Percentiles rank a stretch among this genome's conserved stretches.
phyloP scores from a whole-genome alignment of 2,113 vertebrate species.

The Oreamnos americanus region DNA sequence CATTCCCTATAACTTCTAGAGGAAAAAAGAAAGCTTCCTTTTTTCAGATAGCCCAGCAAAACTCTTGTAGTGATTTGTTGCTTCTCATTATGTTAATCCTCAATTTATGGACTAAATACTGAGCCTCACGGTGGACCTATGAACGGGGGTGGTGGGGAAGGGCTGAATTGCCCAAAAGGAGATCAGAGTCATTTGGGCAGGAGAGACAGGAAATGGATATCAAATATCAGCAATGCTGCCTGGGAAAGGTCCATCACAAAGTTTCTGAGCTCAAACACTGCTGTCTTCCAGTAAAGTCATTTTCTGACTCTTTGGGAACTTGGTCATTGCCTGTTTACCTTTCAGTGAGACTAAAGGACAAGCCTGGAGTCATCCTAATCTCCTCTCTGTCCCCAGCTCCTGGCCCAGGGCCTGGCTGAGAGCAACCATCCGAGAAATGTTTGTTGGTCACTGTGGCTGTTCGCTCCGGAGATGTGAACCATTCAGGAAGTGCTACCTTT shows the following conservation, averaged over 20 bases:
- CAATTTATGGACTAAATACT: neutral
- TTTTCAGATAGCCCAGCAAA: neutral
- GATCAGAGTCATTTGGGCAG: neutral
- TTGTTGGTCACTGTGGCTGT: neutral
- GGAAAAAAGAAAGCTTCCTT: neutral
- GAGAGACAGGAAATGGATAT: neutral
- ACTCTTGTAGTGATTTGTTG: neutral
- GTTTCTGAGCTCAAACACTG: neutral
- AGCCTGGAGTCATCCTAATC: neutral
- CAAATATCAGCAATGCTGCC: neutral
- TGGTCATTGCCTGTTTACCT: neutral
- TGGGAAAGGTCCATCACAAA: neutral
- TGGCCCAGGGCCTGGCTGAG: neutral
- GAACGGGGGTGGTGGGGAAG: no score
- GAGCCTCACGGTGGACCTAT: neutral
- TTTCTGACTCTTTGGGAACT: neutral
- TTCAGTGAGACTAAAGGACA: neutral
- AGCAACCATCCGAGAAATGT: neutral
- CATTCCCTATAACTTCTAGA: neutral
- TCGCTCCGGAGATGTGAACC: neutral
- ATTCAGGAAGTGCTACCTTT: neutral
- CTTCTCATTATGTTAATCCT: neutral
- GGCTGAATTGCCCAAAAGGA: neutral
- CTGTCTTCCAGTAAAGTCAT: neutral
- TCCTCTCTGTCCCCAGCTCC: neutral